These are phyloP conservation scores for Tretioscincus oriximinensis DNA, from an alignment of 2,113 vertebrate species.

Conservation along the genomic window DNA sequence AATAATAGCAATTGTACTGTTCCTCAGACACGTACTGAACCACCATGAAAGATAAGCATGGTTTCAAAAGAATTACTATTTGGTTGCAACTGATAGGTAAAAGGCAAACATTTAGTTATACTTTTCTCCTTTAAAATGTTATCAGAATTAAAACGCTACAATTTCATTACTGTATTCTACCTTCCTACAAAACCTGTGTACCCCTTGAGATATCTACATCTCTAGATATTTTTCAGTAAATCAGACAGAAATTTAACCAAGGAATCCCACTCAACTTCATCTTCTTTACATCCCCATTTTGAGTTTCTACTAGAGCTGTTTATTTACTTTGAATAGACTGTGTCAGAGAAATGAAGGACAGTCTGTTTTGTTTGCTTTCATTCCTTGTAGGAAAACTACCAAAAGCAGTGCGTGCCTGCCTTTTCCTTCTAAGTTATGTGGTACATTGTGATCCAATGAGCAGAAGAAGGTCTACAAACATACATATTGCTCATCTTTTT, in stretches of 20 bases:
- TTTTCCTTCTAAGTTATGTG: neutral
- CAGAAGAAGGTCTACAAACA: neutral
- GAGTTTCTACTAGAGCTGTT: conserved; percentile 25
- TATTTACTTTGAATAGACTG: conserved; percentile 35
- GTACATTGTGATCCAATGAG: neutral
- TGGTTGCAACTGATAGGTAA: neutral
- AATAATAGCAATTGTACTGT: neutral
- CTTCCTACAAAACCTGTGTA: neutral
- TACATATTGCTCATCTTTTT: neutral
- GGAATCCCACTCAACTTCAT: neutral
- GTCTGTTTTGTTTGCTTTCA: conserved; percentile 31
- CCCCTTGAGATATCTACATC: neutral
- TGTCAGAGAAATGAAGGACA: conserved; percentile 42
- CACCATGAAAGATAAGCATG: neutral
- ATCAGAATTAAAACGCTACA: neutral
- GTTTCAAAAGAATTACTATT: neutral
- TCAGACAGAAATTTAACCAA: neutral
- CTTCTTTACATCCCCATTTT: conserved; percentile 10
- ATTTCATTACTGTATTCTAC: neutral
- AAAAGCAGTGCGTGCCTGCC: conserved; percentile 37
- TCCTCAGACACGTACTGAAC: neutral
- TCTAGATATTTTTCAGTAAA: neutral
- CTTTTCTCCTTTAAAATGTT: neutral
- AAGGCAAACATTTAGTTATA: neutral
- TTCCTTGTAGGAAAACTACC: conserved; percentile 62